These are phyloP conservation scores for Mesorhabditis belari DNA, from an alignment of 2,888 invertebrate species.

Conservation along the genomic window DNA sequence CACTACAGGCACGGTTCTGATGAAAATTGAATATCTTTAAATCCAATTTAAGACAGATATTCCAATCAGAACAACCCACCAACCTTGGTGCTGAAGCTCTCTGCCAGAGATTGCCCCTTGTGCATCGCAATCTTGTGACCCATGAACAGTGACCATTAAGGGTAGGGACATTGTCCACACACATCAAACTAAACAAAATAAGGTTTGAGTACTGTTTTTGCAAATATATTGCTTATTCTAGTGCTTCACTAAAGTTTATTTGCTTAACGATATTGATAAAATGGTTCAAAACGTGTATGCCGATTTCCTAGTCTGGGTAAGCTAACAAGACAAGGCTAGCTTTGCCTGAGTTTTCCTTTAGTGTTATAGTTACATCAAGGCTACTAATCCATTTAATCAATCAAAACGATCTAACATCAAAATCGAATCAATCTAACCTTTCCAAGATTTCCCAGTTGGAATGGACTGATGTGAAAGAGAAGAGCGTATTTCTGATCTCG, in stretches of 20 bases:
- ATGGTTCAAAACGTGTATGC: neutral
- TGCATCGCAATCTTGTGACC: conserved; percentile 97
- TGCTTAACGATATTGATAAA: neutral
- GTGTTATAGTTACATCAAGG: too few species aligned
- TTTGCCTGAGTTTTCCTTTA: too few species aligned
- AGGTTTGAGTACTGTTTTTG: too few species aligned
- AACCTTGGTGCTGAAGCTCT: conserved; percentile 90
- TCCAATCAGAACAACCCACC: conserved; percentile 7
- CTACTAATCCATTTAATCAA: too few species aligned
- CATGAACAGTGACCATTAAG: conserved; percentile 96
- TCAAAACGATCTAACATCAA: too few species aligned
- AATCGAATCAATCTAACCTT: conserved; percentile 15
- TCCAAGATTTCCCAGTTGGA: conserved; percentile 50
- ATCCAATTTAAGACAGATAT: neutral
- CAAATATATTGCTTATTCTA: neutral
- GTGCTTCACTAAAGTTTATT: neutral
- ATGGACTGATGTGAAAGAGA: conserved; percentile 52
- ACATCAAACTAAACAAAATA: conserved; percentile 51
- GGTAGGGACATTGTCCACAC: conserved; percentile 85
- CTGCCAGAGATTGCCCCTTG: conserved; percentile 99
- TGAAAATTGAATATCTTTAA: neutral
- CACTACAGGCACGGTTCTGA: conserved; percentile 31
- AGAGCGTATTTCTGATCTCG: conserved; percentile 54
- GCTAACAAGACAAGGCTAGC: too few species aligned
- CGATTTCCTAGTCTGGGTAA: neutral